A percentile compares a stretch with the other conserved stretches of the same genome.
Conservation (phyloP, 53 echinoderm and acorn worm species). For the Holothuria scabra region DNA sequence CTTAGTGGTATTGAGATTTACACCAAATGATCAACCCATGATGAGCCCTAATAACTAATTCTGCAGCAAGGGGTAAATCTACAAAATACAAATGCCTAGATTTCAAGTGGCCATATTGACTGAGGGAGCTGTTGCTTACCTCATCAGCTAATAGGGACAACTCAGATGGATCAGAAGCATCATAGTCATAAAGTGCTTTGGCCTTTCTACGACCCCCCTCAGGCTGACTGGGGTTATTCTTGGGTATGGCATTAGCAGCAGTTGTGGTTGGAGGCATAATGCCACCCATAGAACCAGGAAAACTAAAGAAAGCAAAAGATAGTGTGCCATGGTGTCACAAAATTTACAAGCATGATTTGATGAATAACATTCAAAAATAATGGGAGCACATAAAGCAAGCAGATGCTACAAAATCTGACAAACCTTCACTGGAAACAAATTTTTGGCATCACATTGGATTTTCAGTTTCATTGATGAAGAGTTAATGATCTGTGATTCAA, state of each 20-base stretch:
- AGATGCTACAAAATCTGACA: background rate
- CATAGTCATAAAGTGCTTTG: conserved; percentile 98
- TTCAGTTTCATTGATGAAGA: too few relatives aligned
- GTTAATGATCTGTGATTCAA: too few relatives aligned
- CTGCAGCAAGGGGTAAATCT: background rate
- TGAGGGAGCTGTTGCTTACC: conserved; percentile 69
- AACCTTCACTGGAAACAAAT: too few relatives aligned
- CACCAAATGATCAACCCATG: too few relatives aligned
- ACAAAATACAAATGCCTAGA: background rate
- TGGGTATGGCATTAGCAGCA: conserved; percentile 66
- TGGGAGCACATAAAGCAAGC: background rate
- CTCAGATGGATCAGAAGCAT: conserved; percentile 90
- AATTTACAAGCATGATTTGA: background rate
- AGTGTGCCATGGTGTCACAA: background rate
- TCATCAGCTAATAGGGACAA: conserved; percentile 96
- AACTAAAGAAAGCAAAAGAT: conserved; percentile 56
- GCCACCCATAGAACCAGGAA: conserved; percentile 82
- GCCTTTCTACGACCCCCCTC: conserved; percentile 88
- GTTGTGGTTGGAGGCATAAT: conserved; percentile 72
- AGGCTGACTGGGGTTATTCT: conserved; percentile 59
- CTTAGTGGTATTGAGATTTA: too few relatives aligned
- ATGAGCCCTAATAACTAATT: background rate
- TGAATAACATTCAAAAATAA: conserved; percentile 19
- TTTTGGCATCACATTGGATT: too few relatives aligned
- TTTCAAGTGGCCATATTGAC: background rate